Evolutionary conservation across 1,140 invertebrate species (phyloP).

Genomic region (Harpegnathos saltator): DNA sequence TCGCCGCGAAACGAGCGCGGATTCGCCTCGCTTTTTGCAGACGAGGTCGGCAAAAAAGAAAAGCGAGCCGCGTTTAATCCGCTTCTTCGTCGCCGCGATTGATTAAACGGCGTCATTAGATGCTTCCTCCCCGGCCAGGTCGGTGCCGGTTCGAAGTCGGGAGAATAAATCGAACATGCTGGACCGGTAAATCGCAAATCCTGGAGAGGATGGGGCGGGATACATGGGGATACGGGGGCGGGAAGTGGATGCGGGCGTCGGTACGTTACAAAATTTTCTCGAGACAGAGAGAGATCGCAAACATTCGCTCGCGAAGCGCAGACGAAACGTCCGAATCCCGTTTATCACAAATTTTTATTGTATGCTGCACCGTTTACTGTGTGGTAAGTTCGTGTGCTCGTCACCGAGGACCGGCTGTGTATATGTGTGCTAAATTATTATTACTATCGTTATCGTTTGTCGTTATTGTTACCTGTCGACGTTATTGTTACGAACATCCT

Average conservation of each 20-base stretch:
- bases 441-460: constrained; percentile 52
- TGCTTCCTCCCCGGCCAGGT: background rate
- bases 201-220: background rate
- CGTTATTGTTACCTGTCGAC: constrained; percentile 34
- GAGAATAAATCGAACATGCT: constrained; percentile 37
- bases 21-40: constrained; percentile 29
- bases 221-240: too few species aligned
- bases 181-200: constrained; percentile 43
- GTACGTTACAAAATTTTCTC: constrained; percentile 42
- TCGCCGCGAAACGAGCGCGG: constrained; percentile 22
- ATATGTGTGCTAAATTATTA: constrained; percentile 43
- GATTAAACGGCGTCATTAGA: constrained; percentile 23
- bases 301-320: constrained; percentile 22
- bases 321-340: constrained; percentile 42
- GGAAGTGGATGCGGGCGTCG: background rate
- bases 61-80: constrained; percentile 36
- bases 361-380: constrained; percentile 42
- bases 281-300: background rate
- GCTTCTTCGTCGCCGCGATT: constrained; percentile 13
- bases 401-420: constrained; percentile 18
- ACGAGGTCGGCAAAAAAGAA: constrained; percentile 6
- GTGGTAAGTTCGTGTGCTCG: background rate
- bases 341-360: constrained; percentile 58
- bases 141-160: background rate
- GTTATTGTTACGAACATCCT: constrained; percentile 32